Base-by-base conservation (phyloP, 2,797 vertebrate species). In the Neosilurus mollespiculum region DNA sequence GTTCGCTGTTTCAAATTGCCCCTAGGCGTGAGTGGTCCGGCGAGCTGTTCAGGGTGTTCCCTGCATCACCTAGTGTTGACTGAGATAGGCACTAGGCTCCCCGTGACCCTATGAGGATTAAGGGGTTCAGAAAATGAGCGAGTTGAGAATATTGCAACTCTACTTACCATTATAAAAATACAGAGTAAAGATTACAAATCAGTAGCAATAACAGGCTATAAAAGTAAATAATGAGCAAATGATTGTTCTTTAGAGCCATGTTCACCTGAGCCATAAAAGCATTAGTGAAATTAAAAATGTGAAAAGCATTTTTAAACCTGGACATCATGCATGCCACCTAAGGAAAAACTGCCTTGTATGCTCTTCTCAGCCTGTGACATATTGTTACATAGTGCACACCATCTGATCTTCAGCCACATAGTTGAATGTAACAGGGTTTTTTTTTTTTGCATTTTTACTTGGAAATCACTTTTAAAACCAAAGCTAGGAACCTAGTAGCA, bases 381-480 rank as follows among this genome's bases (percentile, higher is more conserved):
- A 30, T 30, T 30, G 30, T 30, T 30, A 30, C 30, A 4, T 54
- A 18, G 3, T 10, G 14, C 24, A 30, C n/a, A 18, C 20, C 4
- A 51, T 26, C 4, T 26, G 0, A 54, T 54, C 53, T 54, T 54
- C 49, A 53, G 8, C 66, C 66, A 43, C 34, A 69, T 16, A 69
- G 49, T 7, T 53, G 49, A 53, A 7, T 24, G 3, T 20, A 26
- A 2, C 53, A 34, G 2, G 8, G 8, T 9, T 30, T 20, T 30
- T 22, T n/a, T 22, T 14, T 71, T 71, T 66, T 66, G 14, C 6
- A 18, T 34, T 30, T 16, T 30, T 66, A 30, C 26, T 66, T 66
- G 77, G 89, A 92, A 92, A 84, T 88, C 90, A 51, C 92, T 90
- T 85, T 87, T 51, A 78, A 10, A 73, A 76, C 37, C 75, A 88